Percentiles rank a stretch among this genome's conserved stretches.
Conservation (phyloP, 2,797 vertebrate genomes). For the Astyanax mexicanus region DNA sequence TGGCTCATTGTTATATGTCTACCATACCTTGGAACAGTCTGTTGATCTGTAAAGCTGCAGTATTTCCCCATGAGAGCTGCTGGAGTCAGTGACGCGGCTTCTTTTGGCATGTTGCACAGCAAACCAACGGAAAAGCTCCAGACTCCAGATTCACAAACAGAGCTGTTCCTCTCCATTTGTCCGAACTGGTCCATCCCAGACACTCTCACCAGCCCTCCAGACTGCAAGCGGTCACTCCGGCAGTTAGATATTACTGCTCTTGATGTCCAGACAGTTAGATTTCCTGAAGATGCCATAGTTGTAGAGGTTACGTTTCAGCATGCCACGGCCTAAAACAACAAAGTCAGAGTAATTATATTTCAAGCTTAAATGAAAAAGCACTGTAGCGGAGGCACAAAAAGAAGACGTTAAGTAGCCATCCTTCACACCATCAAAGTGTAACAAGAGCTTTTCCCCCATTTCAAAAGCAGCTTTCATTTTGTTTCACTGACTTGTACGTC, state of each 20-base stretch:
- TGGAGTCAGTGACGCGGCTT: background rate
- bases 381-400: slow-evolving; percentile 18
- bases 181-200: background rate
- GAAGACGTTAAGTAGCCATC: slow-evolving; percentile 30
- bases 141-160: background rate
- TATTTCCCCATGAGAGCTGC: background rate
- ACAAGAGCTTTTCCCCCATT: slow-evolving; percentile 43
- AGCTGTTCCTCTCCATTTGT: slow-evolving; percentile 4
- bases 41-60: background rate
- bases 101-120: background rate
- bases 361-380: background rate
- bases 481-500: slow-evolving; percentile 31
- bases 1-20: background rate
- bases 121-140: no score
- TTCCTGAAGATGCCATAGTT: background rate
- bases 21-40: background rate
- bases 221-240: background rate
- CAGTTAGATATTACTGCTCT: background rate
- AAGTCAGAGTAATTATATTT: slow-evolving; percentile 15
- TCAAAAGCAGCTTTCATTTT: slow-evolving; percentile 42
- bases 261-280: background rate
- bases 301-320: background rate
- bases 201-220: slow-evolving; percentile 1
- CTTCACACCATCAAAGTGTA: slow-evolving; percentile 40
- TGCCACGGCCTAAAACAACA: background rate